A percentile compares a stretch with the other conserved stretches of the same genome.
Evolutionary conservation across 2,888 invertebrate species (phyloP).

Genomic region (Cartodere bifasciata): DNA sequence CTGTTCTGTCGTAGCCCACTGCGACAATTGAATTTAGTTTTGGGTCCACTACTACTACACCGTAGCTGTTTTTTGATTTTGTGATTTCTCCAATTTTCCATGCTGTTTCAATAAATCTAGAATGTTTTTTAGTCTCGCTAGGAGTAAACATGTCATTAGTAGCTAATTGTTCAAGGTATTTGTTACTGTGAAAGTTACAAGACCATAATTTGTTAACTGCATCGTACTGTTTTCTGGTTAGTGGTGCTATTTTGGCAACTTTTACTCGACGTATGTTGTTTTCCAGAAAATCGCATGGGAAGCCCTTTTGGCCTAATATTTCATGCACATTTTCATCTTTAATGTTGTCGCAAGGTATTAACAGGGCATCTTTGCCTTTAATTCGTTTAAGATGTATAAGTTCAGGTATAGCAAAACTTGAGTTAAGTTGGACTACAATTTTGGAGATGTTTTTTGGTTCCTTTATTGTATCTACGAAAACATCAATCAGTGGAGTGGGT

Average conservation of each 20-base stretch:
- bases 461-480: constrained; percentile 47
- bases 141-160: constrained; percentile 47
- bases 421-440: constrained; percentile 45
- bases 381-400: constrained; percentile 65
- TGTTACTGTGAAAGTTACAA: constrained; percentile 72
- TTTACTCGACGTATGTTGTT: constrained; percentile 39
- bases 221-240: constrained; percentile 52
- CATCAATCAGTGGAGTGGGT: constrained; percentile 40
- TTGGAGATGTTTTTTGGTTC: constrained; percentile 49
- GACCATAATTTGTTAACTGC: constrained; percentile 58
- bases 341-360: constrained; percentile 34
- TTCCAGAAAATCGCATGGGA: constrained; percentile 38
- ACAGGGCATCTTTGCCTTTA: constrained; percentile 43
- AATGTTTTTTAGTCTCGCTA: neutral
- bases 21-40: constrained; percentile 49
- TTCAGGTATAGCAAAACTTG: constrained; percentile 44
- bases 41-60: constrained; percentile 67
- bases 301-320: constrained; percentile 35
- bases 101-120: constrained; percentile 44
- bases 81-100: constrained; percentile 38
- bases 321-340: constrained; percentile 21
- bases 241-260: constrained; percentile 51
- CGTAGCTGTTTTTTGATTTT: constrained; percentile 23
- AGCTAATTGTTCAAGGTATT: constrained; percentile 53
- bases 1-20: constrained; percentile 44